Conservation (phyloP, 2,113 vertebrate species). For the Epinephelus moara region DNA sequence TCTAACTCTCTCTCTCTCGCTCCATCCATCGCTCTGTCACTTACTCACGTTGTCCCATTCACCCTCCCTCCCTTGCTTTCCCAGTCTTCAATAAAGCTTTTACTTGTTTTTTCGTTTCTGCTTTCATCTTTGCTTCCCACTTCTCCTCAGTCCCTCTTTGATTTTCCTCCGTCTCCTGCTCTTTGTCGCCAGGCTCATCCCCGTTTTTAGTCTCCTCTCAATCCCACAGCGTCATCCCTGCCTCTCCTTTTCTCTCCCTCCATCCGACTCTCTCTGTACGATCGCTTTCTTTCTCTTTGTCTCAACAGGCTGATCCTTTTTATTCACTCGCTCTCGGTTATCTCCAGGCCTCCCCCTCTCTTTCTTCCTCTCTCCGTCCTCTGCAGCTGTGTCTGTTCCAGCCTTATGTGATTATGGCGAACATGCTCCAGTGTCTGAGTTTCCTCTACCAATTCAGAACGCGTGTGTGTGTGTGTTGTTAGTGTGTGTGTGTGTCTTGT, state of each 20-base stretch:
- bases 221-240: slow-evolving; percentile 43
- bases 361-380: slow-evolving; percentile 4
- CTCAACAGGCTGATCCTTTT: slow-evolving; percentile 54
- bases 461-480: no score
- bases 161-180: slow-evolving; percentile 50
- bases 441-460: slow-evolving; percentile 46
- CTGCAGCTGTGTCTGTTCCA: slow-evolving; percentile 67
- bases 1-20: slow-evolving; percentile 39
- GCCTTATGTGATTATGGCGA: slow-evolving; percentile 69
- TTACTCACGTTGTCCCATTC: slow-evolving; percentile 25
- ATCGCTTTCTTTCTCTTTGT: slow-evolving; percentile 43
- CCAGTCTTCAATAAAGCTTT: slow-evolving; percentile 56
- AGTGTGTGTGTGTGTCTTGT: no score
- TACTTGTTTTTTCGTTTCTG: not conserved
- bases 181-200: slow-evolving; percentile 54
- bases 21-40: slow-evolving; percentile 44
- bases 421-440: slow-evolving; percentile 54
- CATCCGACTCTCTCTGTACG: slow-evolving; percentile 19
- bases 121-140: slow-evolving; percentile 56
- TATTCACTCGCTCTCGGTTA: slow-evolving; percentile 25
- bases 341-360: not conserved
- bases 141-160: slow-evolving; percentile 35
- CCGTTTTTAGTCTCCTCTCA: slow-evolving; percentile 54
- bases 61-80: slow-evolving; percentile 18
- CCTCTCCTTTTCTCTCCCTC: slow-evolving; percentile 6